These are phyloP conservation scores for Lochmaea crataegi DNA, from an alignment of 2,888 invertebrate genomes.

Conservation along the genomic window DNA sequence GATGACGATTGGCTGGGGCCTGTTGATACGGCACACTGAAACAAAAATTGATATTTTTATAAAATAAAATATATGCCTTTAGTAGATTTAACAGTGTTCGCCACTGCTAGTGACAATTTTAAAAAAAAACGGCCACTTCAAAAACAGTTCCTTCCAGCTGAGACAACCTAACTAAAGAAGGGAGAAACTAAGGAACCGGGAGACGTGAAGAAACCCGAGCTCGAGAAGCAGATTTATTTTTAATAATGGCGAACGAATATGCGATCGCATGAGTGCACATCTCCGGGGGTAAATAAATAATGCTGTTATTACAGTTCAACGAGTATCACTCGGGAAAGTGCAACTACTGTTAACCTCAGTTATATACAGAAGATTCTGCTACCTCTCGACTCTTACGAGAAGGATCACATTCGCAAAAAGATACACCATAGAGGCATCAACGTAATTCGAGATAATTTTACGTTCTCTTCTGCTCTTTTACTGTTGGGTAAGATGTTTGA, in stretches of 20 bases:
- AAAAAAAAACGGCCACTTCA: background rate
- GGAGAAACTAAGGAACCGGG: constrained; percentile 4
- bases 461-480: constrained; percentile 61
- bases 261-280: constrained; percentile 57
- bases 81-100: background rate
- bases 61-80: no score
- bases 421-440: constrained; percentile 48
- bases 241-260: constrained; percentile 63
- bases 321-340: constrained; percentile 54
- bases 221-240: constrained; percentile 61
- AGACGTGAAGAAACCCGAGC: constrained; percentile 31
- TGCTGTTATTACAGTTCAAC: constrained; percentile 64
- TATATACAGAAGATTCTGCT: constrained; percentile 25
- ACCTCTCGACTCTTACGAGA: constrained; percentile 50
- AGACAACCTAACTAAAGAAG: constrained; percentile 13
- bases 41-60: constrained; percentile 32
- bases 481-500: constrained; percentile 62
- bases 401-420: constrained; percentile 38
- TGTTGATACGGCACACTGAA: constrained; percentile 69
- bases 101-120: background rate
- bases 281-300: constrained; percentile 64
- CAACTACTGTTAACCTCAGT: constrained; percentile 42
- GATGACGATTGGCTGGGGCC: constrained; percentile 52
- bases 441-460: constrained; percentile 64
- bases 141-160: constrained; percentile 13